Base-by-base conservation (phyloP, 2,888 invertebrate genomes). In the Eudasyphora cyanicolor region DNA sequence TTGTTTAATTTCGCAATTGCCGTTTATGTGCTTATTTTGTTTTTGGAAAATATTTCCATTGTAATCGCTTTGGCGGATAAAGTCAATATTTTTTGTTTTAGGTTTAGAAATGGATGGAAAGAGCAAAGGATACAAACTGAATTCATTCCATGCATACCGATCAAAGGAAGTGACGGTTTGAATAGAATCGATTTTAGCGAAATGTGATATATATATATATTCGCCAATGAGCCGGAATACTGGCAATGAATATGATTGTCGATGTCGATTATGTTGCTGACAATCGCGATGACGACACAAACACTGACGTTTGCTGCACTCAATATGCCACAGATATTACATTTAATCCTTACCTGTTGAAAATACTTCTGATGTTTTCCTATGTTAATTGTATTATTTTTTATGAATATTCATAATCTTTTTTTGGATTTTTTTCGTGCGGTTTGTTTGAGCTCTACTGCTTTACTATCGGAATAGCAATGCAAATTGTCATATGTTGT, bases 271-370 rank as follows among this genome's bases (percentile, higher is more conserved):
- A n/a, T 21, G 42, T n/a, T n/a, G n/a, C 1, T 24, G 67, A 24
- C 29, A 24, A 67, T 32, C 38, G 0, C 14, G 32, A 64, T 57
- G 49, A 8, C 24, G 67, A 67, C 38, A 38, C 35, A n/a, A 35
- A 35, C 24, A 24, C 27, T 62, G 32, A 62, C 38, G 10, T 21
- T 38, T 21, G 64, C 19, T 67, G 67, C 21, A 42, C n/a, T n/a
- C 42, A 67, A 67, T 57, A 57, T 57, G 27, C 24, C 5, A 14
- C 27, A n/a, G n/a, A 24, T 27, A 57, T 27, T 57, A 57, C 7
- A 42, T 42, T 38, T 67, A 67, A 67, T 42, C 42, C 62, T 78
- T 78, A 71, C 78, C 71, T 77, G 62, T 71, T 78, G 64, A 27
- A 67, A 71, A 77, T 49, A 76, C 38, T 70, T 76, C 35, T 19